Conservation (phyloP, 2,113 vertebrate species). For the Acanthisitta chloris region DNA sequence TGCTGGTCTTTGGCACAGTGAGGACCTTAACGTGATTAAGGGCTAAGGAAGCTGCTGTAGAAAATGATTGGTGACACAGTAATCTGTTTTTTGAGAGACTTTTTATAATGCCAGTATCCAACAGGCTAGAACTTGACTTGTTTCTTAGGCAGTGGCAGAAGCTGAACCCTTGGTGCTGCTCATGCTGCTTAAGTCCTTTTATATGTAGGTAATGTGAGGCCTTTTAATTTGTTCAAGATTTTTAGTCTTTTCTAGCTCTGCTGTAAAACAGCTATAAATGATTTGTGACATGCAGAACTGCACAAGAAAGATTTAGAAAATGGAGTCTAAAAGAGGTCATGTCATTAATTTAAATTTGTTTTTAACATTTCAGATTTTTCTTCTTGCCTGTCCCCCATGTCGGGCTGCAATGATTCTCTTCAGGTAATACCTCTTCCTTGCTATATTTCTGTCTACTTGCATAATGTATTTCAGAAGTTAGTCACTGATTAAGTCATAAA, state of each 20-base stretch:
- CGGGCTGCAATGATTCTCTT: slow-evolving; percentile 87
- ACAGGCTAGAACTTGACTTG: not conserved
- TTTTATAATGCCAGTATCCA: not conserved
- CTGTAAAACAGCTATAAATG: not conserved
- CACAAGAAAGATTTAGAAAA: not conserved
- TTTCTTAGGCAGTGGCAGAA: not conserved
- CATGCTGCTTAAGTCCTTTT: not conserved
- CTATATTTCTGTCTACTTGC: not conserved
- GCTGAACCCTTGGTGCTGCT: not conserved
- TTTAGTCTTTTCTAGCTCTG: not conserved
- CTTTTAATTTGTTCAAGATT: not conserved
- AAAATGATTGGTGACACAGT: not conserved
- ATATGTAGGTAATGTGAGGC: not conserved
- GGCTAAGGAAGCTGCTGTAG: not conserved
- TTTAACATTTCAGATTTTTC: slow-evolving; percentile 87
- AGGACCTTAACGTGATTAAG: not conserved
- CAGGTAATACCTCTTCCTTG: slow-evolving; percentile 75
- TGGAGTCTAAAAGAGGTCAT: not conserved
- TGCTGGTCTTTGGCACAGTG: not conserved
- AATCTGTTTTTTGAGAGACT: not conserved
- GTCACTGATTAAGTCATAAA: not conserved
- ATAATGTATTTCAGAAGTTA: not conserved
- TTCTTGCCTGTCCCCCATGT: slow-evolving; percentile 92
- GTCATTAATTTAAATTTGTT: slow-evolving; percentile 19
- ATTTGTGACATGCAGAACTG: not conserved